phyloP scores from a whole-genome alignment of 2,888 invertebrate species.

The Chirona hameri region DNA sequence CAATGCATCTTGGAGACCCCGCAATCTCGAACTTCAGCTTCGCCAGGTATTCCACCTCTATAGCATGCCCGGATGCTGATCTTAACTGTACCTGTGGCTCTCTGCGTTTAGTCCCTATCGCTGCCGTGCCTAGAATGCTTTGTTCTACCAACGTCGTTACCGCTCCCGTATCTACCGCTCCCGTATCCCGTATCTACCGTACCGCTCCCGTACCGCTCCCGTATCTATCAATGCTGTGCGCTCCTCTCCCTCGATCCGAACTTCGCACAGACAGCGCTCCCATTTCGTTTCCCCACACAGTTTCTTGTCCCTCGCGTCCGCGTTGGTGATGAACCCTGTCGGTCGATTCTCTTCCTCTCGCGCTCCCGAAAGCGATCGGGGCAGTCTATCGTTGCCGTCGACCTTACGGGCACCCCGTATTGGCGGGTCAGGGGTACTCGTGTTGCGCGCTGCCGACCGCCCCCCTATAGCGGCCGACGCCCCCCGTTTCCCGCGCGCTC shows the following conservation, averaged over 20 bases:
- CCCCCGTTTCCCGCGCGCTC: not conserved
- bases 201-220: not conserved
- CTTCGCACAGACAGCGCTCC: too few species aligned
- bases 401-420: too few species aligned
- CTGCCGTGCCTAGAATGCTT: not conserved
- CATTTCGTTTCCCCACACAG: too few species aligned
- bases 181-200: too few species aligned
- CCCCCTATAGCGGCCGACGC: not conserved
- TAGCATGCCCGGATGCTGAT: not conserved
- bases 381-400: not conserved
- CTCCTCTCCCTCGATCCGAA: too few species aligned
- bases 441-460: not conserved
- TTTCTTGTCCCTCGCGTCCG: too few species aligned
- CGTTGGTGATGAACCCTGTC: too few species aligned
- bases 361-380: too few species aligned
- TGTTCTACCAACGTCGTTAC: not conserved
- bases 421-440: too few species aligned
- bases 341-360: not conserved
- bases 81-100: too few species aligned
- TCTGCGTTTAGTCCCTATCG: not conserved
- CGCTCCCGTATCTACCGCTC: not conserved
- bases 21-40: not conserved
- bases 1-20: not conserved
- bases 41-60: not conserved
- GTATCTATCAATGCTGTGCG: too few species aligned